Conservation (phyloP, 2,888 invertebrate species). For the Zygaena filipendulae region DNA sequence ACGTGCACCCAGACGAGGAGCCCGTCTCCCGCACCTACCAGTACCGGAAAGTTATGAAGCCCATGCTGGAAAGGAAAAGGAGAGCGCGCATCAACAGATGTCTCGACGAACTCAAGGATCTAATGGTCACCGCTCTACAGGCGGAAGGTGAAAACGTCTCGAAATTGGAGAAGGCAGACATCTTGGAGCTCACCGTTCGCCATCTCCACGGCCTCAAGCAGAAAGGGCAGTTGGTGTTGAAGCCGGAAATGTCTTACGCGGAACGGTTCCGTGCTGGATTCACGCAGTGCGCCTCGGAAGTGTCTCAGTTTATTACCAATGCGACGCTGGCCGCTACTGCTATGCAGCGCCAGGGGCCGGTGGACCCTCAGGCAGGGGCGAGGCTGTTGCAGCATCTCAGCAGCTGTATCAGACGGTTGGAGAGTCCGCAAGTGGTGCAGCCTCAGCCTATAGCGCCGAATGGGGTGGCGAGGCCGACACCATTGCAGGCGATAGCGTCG, state of each 20-base stretch:
- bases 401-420: conserved; percentile 73
- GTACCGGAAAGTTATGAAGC: conserved; percentile 94
- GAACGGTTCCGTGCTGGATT: conserved; percentile 89
- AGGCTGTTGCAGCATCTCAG: conserved; percentile 87
- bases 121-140: conserved; percentile 87
- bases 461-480: conserved; percentile 53
- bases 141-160: conserved; percentile 90
- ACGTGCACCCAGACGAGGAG: conserved; percentile 52
- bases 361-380: conserved; percentile 85
- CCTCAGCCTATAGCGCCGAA: conserved; percentile 60
- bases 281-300: conserved; percentile 90
- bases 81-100: conserved; percentile 91
- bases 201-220: conserved; percentile 85
- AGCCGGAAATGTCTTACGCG: conserved; percentile 76
- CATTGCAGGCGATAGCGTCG: conserved; percentile 43
- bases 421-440: conserved; percentile 73
- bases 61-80: conserved; percentile 87
- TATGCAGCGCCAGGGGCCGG: conserved; percentile 70
- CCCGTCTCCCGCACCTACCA: conserved; percentile 91
- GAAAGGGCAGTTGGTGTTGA: conserved; percentile 68
- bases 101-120: conserved; percentile 87
- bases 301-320: conserved; percentile 73
- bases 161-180: conserved; percentile 88
- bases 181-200: conserved; percentile 84
- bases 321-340: conserved; percentile 83